Evolutionary conservation across 2,797 vertebrate species (phyloP), one percentile per base, ranked within the genome.

Genomic region (Pelobates cultripes): DNA sequence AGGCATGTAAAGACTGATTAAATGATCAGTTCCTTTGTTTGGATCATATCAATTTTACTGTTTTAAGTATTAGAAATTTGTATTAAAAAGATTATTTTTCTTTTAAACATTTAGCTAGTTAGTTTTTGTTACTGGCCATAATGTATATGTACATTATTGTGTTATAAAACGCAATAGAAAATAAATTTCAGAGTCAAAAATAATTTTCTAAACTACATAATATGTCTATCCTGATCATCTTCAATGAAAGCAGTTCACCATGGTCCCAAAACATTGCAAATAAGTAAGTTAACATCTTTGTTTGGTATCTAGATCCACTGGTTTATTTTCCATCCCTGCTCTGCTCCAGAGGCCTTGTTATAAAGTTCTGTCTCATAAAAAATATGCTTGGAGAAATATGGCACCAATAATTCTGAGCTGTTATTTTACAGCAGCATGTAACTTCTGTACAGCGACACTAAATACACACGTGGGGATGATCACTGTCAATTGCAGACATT

Each of bases 341-440:
- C 41, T 67, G 14, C 53, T 45, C 43, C 43, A 41, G n/a, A 60
- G 70, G 76, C 10, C 28, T 42, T 7, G 64, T 73, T 74, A 78
- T 68, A 55, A 74, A 70, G 55, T 70, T 73, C 63, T 78, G 76
- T 83, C 76, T 70, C 12, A 40, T 42, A 42, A 67, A 61, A 53
- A 43, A 78, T 28, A 75, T 81, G 53, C 43, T 45, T 75, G 44
- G 53, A 60, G 66, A 51, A 70, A 75, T 83, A 83, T 83, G 73
- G 81, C 71, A 70, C 43, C 64, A 83, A 83, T 83, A 83, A 74
- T 51, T 4, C 43, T 70, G 40, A 74, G 70, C 44, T 73, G 63
- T 69, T 73, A 64, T 75, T 45, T 75, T 60, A 45, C 41, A 74
- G 28, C 14, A 15, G 28, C 41, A 43, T 40, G 5, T 3, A 51